These are phyloP conservation scores for Daboia siamensis DNA, from an alignment of 2,113 vertebrate genomes.

Conservation along the genomic window DNA sequence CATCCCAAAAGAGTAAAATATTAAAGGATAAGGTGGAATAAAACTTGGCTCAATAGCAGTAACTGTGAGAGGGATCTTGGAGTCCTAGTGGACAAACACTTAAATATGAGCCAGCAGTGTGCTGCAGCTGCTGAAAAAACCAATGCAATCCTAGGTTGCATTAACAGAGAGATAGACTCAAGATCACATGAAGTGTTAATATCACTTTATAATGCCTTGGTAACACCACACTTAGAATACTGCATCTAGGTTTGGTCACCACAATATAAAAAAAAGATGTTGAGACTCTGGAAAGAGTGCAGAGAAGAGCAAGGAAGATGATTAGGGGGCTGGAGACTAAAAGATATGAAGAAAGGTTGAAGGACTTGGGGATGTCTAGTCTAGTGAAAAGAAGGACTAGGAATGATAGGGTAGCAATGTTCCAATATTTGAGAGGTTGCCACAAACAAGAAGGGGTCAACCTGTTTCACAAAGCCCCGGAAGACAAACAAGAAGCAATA, in stretches of 20 bases:
- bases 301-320: not conserved
- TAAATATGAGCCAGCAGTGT: not conserved
- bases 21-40: not conserved
- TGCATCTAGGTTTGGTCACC: not conserved
- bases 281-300: not conserved
- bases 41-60: not conserved
- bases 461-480: too few species aligned
- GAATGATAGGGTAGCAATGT: not conserved
- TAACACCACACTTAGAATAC: not conserved
- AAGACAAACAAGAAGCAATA: too few species aligned
- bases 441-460: too few species aligned
- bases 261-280: not conserved
- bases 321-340: not conserved
- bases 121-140: too few species aligned
- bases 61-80: not conserved
- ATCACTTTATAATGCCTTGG: not conserved
- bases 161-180: too few species aligned
- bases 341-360: not conserved
- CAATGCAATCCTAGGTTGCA: too few species aligned
- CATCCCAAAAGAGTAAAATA: not conserved
- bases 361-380: not conserved
- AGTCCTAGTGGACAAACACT: too few species aligned
- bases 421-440: not conserved
- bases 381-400: not conserved
- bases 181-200: not conserved